Conservation (phyloP, 2,113 vertebrate genomes). For the Apteryx mantelli region DNA sequence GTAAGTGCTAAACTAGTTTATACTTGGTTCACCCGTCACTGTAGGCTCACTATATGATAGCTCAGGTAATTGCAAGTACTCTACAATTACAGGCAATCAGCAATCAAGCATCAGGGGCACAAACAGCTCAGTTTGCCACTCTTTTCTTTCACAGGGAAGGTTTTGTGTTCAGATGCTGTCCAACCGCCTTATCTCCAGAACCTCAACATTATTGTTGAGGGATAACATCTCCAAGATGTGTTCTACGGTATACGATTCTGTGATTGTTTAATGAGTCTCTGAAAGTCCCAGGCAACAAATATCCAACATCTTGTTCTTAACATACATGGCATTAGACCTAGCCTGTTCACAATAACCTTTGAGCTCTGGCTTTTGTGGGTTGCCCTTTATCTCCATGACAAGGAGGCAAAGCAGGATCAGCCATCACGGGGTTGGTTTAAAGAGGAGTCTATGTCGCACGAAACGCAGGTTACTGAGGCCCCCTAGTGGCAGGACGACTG, state of each 20-base stretch:
- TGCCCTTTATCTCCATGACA: accelerated
- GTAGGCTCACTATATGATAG: background rate
- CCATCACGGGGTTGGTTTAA: accelerated
- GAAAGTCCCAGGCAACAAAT: background rate
- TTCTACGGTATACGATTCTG: background rate
- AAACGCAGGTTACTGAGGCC: background rate
- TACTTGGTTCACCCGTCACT: background rate
- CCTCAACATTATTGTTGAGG: accelerated
- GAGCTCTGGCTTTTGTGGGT: background rate
- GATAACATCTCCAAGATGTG: background rate
- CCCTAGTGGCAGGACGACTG: background rate
- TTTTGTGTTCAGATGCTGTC: background rate
- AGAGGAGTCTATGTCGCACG: accelerated
- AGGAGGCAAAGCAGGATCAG: background rate
- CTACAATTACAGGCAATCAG: background rate
- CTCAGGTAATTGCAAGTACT: background rate
- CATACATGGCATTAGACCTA: background rate
- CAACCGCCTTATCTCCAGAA: background rate
- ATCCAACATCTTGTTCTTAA: background rate
- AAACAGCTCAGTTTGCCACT: background rate
- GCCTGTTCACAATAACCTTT: background rate
- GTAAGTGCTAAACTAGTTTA: background rate
- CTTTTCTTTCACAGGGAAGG: background rate
- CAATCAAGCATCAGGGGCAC: background rate
- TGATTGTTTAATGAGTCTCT: background rate